Evolutionary conservation across 1,140 invertebrate genomes (phyloP), one percentile per base, ranked within the genome.

Genomic region (Drosophila nikananu): DNA sequence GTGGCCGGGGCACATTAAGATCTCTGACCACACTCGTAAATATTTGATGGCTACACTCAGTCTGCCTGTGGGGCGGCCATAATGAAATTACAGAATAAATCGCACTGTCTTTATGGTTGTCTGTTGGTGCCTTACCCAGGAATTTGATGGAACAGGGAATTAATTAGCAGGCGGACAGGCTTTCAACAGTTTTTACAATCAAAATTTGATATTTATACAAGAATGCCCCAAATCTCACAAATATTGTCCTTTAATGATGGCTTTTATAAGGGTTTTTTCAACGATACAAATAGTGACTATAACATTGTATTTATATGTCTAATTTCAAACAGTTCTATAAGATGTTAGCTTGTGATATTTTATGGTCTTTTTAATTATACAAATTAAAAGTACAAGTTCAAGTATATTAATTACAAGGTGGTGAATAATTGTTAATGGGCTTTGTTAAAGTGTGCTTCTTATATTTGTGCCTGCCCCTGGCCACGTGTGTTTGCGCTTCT

Each of bases 11-110:
- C 30, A 37, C 65, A 62, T 77, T 30, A 73, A 73, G 73, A 37
- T 49, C 37, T 30, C 51, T 42, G 68, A 73, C 54, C 68, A 71
- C 37, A 71, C 37, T 73, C 71, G 68, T 73, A 73, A 73, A 71
- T 68, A 49, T 73, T 61, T 15, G 23, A 37, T n/a, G 55, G 46
- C 17, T n/a, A 72, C 44, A 60, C 46, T 44, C 67, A 17, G 19
- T 25, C 54, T 57, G 54, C n/a, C 52, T 42, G 54, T 61, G 70
- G 54, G 67, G 25, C 30, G 39, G 37, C 54, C 39, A 61, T 52
- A 73, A 52, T 73, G 37, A 49, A 73, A 73, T 61, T 61, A 52
- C 67, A 49, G 52, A 73, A 73, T 73, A 73, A 73, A 73, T 73
- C 46, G 71, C 55, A 41, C 39, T 32, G 68, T 61, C 67, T 73